phyloP scores from a whole-genome alignment of 1,140 invertebrate genomes.

The Drosophila watanabei region DNA sequence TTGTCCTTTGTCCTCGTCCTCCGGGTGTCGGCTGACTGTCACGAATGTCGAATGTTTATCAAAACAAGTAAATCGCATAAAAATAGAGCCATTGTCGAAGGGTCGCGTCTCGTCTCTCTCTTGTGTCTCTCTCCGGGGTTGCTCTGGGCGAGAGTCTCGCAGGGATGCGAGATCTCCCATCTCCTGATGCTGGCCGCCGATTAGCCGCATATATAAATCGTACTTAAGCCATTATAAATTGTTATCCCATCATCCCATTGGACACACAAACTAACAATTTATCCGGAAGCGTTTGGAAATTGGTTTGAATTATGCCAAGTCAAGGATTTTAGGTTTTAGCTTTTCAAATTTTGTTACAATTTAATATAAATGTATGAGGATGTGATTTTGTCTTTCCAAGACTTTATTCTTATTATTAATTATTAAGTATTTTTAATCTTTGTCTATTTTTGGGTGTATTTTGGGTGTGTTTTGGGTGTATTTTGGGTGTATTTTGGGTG shows the following conservation, averaged over 20 bases:
- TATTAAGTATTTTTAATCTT: not conserved
- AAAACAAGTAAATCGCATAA: conserved; percentile 81
- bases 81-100: conserved; percentile 81
- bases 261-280: conserved; percentile 39
- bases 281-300: not conserved
- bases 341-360: not conserved
- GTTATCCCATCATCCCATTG: conserved; percentile 59
- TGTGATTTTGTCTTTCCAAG: not conserved
- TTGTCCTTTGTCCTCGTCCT: not conserved
- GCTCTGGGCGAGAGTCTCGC: conserved; percentile 5
- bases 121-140: too few relatives aligned
- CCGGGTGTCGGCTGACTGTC: conserved; percentile 71
- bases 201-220: conserved; percentile 65
- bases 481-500: not conserved
- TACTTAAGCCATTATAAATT: conserved; percentile 76
- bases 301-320: conserved; percentile 12
- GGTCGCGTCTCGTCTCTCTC: too few relatives aligned
- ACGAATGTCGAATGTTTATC: conserved; percentile 74
- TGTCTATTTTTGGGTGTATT: not conserved
- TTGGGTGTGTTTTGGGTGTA: not conserved
- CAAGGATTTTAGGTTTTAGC: not conserved
- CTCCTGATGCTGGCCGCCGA: conserved; percentile 46
- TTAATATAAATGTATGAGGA: not conserved
- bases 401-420: not conserved
- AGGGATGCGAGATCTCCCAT: conserved; percentile 5